Base-by-base conservation (phyloP, 2,797 vertebrate genomes). In the Crenuchus spilurus region DNA sequence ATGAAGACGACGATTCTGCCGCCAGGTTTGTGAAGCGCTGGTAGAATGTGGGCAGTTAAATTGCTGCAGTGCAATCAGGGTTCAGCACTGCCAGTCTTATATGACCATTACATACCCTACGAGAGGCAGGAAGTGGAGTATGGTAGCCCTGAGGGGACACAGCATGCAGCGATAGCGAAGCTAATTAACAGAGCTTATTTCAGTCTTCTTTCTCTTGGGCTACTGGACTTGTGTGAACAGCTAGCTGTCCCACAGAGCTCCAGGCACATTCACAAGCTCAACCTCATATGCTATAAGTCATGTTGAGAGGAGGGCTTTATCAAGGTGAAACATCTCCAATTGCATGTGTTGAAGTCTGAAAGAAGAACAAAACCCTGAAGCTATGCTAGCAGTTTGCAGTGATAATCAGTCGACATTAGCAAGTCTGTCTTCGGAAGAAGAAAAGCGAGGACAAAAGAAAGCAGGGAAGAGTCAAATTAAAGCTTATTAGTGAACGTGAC, bases 111-210 rank as follows among this genome's bases (percentile, higher is more conserved):
- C 70, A 39, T 51, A 39, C 63, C 57, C 65, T 55, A 31, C 39
- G 42, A 48, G 55, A 79, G 31, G 35, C 26, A 18, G 60, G 4
- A 31, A 68, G 11, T 63, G 60, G 26, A 54, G 39, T 72, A 66
- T 13, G 7, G 24, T 13, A 57, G 76, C 26, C 76, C 24, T 20
- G 48, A 52, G 67, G 78, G 58, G 66, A 67, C 48, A 44, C 33
- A 33, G 26, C 57, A 39, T 18, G 68, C 49, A 26, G 7, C 46
- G 66, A 81, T 71, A 42, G 46, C 55, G 28, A 65, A 54, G 65
- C 60, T 62, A 58, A 75, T 79, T 75, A 80, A 72, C 61, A 67
- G 64, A 54, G 69, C 67, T 76, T 55, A 75, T 75, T 81, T 75
- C 76, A 64, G 52, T 60, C 55, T 54, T 52, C 44, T 41, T 64